phyloP scores from a whole-genome alignment of 92 coral and sea anemone species.

The Porites rus region DNA sequence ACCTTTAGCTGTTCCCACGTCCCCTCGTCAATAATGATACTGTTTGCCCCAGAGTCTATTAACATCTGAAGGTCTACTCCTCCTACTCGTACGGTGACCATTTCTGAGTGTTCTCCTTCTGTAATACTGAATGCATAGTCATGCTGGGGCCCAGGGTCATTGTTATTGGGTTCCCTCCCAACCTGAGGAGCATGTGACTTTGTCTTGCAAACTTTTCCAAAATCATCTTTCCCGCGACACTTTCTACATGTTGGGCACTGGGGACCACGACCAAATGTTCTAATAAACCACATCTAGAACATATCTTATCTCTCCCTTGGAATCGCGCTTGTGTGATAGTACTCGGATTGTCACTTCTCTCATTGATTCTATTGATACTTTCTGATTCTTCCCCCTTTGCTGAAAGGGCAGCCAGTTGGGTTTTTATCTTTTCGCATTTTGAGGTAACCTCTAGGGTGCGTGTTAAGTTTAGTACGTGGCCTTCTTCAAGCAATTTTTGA shows the following conservation, averaged over 20 bases:
- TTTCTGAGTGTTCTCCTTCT: neutral
- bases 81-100: too few species aligned
- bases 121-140: neutral
- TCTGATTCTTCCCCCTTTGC: neutral
- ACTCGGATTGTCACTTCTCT: too few species aligned
- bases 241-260: conserved; percentile 18
- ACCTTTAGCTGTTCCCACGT: too few species aligned
- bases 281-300: conserved; percentile 40
- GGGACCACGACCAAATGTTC: conserved; percentile 48
- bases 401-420: conserved; percentile 24
- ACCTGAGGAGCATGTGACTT: conserved; percentile 33
- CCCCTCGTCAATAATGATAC: too few species aligned
- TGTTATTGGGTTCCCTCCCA: conserved; percentile 21
- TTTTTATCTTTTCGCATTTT: conserved; percentile 1
- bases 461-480: conserved; percentile 23
- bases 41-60: too few species aligned
- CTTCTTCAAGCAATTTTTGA: neutral
- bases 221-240: too few species aligned
- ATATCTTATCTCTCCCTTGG: neutral
- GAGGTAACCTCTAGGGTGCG: conserved; percentile 42
- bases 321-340: too few species aligned
- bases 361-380: too few species aligned
- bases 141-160: neutral
- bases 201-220: neutral
- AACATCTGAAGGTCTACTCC: too few species aligned